Evolutionary conservation across 2,113 vertebrate species (phyloP), one percentile per base, ranked within the genome.

Genomic region (Salvelinus namaycush): DNA sequence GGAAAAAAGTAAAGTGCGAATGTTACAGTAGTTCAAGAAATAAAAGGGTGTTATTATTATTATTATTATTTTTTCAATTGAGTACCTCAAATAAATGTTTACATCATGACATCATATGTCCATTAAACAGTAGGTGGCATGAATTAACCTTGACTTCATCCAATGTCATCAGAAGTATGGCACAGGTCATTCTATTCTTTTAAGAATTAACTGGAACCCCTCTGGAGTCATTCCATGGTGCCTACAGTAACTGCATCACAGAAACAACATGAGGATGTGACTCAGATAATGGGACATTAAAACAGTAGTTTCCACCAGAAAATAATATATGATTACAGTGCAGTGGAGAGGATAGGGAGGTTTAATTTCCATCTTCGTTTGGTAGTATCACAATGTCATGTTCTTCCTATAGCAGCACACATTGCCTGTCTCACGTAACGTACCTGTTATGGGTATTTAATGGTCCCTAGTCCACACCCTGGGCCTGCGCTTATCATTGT

Each of bases 401-500:
- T 83, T 74, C 69, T 73, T 83, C 64, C 60, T 77, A 70, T 57
- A 76, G 80, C 44, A 77, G 62, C 60, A 67, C 77, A 79, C 20
- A 60, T 1, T 3, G 14, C 22, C 31, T 31, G 57, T 70, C 44
- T 81, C 73, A 82, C 75, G 62, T 44, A 44, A 44, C 8, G 2
- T 44, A 44, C 39, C 9, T 74, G 83, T 88, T 57, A 31, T 79
- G 72, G 26, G 74, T 84, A 82, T 81, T 71, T 80, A 76, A 83
- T 83, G 76, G 78, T 75, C 60, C 70, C 60, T 77, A 81, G 13
- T 14, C 51, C 82, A 62, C 39, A 44, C 39, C 9, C 9, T 44
- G 39, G 9, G 77, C 83, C 76, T 44, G 76, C 51, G 77, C 84
- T 89, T 91, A 85, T 89, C 81, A 86, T 86, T 89, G 78, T 82